Evolutionary conservation across 2,888 invertebrate species (phyloP).

Genomic region (Diaphora mendica): DNA sequence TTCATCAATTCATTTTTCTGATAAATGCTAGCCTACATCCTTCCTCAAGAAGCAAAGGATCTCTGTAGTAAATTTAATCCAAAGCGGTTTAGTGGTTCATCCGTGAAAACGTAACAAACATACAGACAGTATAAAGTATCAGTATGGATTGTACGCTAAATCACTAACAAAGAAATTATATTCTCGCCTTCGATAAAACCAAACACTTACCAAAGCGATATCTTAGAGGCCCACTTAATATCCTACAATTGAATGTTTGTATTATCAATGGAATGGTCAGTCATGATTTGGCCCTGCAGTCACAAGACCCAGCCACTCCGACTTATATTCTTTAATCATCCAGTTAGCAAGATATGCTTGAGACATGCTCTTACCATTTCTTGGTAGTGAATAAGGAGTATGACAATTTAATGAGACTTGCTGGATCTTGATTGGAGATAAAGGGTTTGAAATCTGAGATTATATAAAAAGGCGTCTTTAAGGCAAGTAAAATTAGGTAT

Average conservation of each 20-base stretch:
- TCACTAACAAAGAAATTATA: too few relatives aligned
- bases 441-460: not conserved
- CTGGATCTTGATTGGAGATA: not conserved
- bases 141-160: too few relatives aligned
- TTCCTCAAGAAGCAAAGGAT: too few relatives aligned
- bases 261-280: conserved; percentile 68
- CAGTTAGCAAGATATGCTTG: conserved; percentile 20
- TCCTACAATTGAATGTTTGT: conserved; percentile 70
- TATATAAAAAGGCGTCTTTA: not conserved
- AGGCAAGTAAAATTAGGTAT: not conserved
- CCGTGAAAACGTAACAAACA: too few relatives aligned
- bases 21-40: too few relatives aligned
- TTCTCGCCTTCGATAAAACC: not conserved
- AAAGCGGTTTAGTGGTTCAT: too few relatives aligned
- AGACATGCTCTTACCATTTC: conserved; percentile 20
- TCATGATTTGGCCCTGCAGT: conserved; percentile 67
- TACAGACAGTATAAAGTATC: too few relatives aligned
- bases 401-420: conserved; percentile 30
- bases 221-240: conserved; percentile 55
- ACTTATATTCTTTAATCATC: conserved; percentile 41
- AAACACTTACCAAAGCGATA: not conserved
- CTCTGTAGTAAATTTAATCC: too few relatives aligned
- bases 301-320: conserved; percentile 43
- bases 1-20: not conserved
- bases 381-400: conserved; percentile 37